Conservation (phyloP, 2,888 invertebrate genomes). For the Nowickia ferox region DNA sequence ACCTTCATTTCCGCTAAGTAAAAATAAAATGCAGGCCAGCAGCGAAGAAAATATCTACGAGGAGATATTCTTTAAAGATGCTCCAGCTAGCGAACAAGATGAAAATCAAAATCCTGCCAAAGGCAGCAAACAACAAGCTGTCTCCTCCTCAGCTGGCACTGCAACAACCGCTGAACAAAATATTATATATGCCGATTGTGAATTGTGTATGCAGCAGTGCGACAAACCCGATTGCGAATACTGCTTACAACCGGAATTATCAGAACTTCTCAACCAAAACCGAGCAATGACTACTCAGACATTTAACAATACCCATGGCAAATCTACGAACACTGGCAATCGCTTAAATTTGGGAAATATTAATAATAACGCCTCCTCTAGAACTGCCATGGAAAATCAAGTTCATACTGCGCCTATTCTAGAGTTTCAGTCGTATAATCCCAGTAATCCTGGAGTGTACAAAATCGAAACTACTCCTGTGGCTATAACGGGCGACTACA, state of each 20-base stretch:
- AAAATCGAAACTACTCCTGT: conserved; percentile 83
- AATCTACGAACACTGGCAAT: conserved; percentile 14
- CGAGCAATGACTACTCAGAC: not conserved
- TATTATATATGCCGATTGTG: conserved; percentile 80
- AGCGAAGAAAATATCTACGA: conserved; percentile 83
- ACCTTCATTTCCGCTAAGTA: conserved; percentile 25
- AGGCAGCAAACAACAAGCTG: conserved; percentile 20
- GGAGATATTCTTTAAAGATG: conserved; percentile 82
- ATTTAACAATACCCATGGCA: not conserved
- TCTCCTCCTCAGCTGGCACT: not conserved
- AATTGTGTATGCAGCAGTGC: conserved; percentile 82
- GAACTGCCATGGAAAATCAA: conserved; percentile 67
- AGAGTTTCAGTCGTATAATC: conserved; percentile 83
- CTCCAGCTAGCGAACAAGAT: conserved; percentile 75
- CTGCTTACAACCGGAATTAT: conserved; percentile 74
- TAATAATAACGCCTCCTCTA: conserved; percentile 60
- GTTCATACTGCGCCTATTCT: conserved; percentile 79
- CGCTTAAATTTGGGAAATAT: conserved; percentile 52
- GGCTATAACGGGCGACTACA: conserved; percentile 83
- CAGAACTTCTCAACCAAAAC: conserved; percentile 41
- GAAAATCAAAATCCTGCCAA: conserved; percentile 66
- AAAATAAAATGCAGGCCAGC: conserved; percentile 78
- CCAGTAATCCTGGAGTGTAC: conserved; percentile 83
- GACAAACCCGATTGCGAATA: conserved; percentile 81
- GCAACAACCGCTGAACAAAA: conserved; percentile 48